These are phyloP conservation scores for Hepsetus odoe DNA, from an alignment of 2,113 vertebrate genomes.

Conservation along the genomic window DNA sequence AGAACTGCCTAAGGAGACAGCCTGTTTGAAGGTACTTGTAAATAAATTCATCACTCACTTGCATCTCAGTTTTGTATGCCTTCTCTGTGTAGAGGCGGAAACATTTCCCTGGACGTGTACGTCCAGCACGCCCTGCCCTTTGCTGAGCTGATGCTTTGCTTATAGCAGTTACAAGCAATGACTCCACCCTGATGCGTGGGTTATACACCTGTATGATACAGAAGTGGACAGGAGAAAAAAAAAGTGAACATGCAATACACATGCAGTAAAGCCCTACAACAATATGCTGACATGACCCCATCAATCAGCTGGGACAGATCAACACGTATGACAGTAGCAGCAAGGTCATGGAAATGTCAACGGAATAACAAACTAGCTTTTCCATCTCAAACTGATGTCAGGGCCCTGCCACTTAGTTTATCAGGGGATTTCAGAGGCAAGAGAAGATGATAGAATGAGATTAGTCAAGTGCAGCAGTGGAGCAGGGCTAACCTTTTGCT, in stretches of 20 bases:
- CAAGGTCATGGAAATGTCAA: slow-evolving; percentile 74
- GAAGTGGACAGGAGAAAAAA: slow-evolving; percentile 14
- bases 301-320: slow-evolving; percentile 59
- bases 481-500: slow-evolving; percentile 88
- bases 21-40: background rate
- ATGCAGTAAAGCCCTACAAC: slow-evolving; percentile 33
- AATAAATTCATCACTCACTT: slow-evolving; percentile 72
- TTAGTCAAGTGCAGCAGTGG: slow-evolving; percentile 47
- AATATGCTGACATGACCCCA: slow-evolving; percentile 42
- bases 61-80: slow-evolving; percentile 98
- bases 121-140: slow-evolving; percentile 95
- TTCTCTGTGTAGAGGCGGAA: slow-evolving; percentile 97
- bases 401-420: slow-evolving; percentile 65
- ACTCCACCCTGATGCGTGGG: slow-evolving; percentile 96
- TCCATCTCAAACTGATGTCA: slow-evolving; percentile 71
- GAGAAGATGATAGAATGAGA: slow-evolving; percentile 69
- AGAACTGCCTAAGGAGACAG: background rate
- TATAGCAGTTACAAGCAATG: slow-evolving; percentile 94
- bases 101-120: slow-evolving; percentile 92
- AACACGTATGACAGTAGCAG: slow-evolving; percentile 65
- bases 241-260: background rate
- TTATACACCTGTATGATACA: slow-evolving; percentile 88
- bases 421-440: slow-evolving; percentile 72
- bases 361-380: slow-evolving; percentile 73
- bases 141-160: slow-evolving; percentile 99